These are phyloP conservation scores for Virgularia gustaviana DNA, from an alignment of 92 coral and sea anemone species.

Conservation along the genomic window DNA sequence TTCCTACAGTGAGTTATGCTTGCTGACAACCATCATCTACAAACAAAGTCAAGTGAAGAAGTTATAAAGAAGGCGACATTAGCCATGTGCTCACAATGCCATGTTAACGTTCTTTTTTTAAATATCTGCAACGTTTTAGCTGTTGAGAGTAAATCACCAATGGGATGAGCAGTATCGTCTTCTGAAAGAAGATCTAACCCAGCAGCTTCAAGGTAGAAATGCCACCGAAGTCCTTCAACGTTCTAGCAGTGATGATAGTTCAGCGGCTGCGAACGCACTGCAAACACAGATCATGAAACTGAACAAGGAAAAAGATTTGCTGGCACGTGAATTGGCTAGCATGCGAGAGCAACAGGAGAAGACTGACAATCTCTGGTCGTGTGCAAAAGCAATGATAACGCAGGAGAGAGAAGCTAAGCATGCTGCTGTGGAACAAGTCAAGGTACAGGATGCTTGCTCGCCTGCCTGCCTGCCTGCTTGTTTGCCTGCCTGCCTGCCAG, in stretches of 20 bases:
- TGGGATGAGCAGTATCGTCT: slow-evolving; percentile 31
- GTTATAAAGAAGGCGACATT: neutral
- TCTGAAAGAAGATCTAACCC: slow-evolving; percentile 19
- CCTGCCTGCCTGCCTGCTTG: neutral
- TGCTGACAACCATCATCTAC: no score
- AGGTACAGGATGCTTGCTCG: neutral
- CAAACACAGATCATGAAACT: neutral
- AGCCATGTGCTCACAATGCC: no score
- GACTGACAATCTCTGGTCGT: neutral
- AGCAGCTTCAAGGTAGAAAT: neutral
- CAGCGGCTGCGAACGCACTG: neutral
- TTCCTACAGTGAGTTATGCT: no score
- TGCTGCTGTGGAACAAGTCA: neutral
- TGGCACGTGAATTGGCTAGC: slow-evolving; percentile 67
- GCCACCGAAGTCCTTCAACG: neutral
- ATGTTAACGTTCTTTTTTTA: no score
- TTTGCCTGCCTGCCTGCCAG: neutral
- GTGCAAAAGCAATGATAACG: slow-evolving; percentile 22
- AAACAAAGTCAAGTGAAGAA: neutral
- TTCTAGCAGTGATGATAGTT: neutral
- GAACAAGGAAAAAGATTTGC: slow-evolving; percentile 60
- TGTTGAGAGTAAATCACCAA: slow-evolving; percentile 19
- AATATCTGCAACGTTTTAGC: neutral
- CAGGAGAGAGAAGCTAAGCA: slow-evolving; percentile 10
- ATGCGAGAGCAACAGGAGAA: slow-evolving; percentile 63